Percentiles rank a stretch among this genome's conserved stretches.
Evolutionary conservation across 2,888 invertebrate species (phyloP).

Genomic region (Chrysolina oricalcia): DNA sequence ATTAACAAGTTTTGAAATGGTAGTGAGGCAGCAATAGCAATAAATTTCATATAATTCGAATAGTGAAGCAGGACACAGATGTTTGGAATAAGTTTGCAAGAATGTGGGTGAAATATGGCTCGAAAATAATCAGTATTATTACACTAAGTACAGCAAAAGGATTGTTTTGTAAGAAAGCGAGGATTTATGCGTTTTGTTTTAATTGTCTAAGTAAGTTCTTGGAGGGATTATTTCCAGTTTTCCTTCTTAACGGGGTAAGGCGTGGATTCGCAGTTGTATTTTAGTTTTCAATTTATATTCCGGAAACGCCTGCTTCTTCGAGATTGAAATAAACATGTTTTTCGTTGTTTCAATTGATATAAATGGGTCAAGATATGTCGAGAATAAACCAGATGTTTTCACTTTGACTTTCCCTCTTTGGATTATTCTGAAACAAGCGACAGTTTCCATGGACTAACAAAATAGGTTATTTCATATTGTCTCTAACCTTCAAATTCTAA

Average conservation of each 20-base stretch:
- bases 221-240: constrained; percentile 40
- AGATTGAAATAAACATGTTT: not conserved
- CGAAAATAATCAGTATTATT: constrained; percentile 53
- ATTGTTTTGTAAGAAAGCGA: constrained; percentile 53
- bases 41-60: constrained; percentile 48
- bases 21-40: constrained; percentile 18
- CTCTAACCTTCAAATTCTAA: no score
- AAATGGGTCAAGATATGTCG: not conserved
- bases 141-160: constrained; percentile 49
- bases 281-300: constrained; percentile 38
- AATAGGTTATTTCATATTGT: no score
- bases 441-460: no score
- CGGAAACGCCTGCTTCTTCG: constrained; percentile 7
- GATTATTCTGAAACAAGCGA: no score
- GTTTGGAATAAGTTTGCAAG: constrained; percentile 49
- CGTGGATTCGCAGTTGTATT: constrained; percentile 25
- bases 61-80: constrained; percentile 47
- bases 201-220: constrained; percentile 52
- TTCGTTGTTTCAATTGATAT: constrained; percentile 1
- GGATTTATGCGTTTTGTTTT: constrained; percentile 54
- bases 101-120: constrained; percentile 50
- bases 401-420: not conserved
- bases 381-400: not conserved
- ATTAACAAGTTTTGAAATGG: constrained; percentile 22
- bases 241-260: constrained; percentile 44